These are phyloP conservation scores for Athetis lepigone DNA, from an alignment of 2,888 invertebrate species.

Conservation along the genomic window DNA sequence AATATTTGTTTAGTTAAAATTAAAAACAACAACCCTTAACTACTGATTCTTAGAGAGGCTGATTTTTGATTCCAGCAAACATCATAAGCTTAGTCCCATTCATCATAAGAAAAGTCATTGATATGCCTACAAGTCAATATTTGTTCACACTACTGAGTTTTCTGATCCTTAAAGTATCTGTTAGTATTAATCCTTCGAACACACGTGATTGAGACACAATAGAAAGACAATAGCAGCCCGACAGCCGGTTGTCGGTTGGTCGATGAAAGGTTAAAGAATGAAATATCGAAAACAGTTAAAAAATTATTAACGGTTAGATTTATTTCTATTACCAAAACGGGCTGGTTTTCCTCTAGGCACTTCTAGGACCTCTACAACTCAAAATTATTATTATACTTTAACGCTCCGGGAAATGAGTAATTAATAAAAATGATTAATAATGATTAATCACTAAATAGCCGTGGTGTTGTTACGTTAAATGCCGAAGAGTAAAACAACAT, in stretches of 20 bases:
- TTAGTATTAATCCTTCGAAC: too few relatives aligned
- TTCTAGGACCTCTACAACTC: not conserved
- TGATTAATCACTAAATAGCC: slow-evolving; percentile 75
- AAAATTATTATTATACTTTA: not conserved
- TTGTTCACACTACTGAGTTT: not conserved
- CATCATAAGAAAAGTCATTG: not conserved
- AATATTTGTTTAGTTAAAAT: not conserved
- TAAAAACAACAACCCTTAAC: not conserved
- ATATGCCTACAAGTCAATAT: too few relatives aligned
- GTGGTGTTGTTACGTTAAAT: slow-evolving; percentile 71
- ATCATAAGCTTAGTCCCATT: not conserved
- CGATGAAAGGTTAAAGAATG: too few relatives aligned
- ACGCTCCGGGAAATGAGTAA: slow-evolving; percentile 68
- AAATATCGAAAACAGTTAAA: too few relatives aligned
- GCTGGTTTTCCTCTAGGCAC: not conserved
- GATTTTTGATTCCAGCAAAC: not conserved
- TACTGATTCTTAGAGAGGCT: not conserved
- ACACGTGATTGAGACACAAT: too few relatives aligned
- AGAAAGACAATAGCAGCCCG: too few relatives aligned
- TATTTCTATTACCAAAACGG: not conserved
- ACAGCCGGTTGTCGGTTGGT: too few relatives aligned
- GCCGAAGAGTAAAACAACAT: slow-evolving; percentile 77
- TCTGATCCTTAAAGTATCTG: not conserved
- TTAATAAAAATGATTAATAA: slow-evolving; percentile 72
- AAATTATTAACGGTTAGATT: not conserved